Evolutionary conservation across 2,113 vertebrate genomes (phyloP), one percentile per base, ranked within the genome.

Genomic region (Clupea harengus): DNA sequence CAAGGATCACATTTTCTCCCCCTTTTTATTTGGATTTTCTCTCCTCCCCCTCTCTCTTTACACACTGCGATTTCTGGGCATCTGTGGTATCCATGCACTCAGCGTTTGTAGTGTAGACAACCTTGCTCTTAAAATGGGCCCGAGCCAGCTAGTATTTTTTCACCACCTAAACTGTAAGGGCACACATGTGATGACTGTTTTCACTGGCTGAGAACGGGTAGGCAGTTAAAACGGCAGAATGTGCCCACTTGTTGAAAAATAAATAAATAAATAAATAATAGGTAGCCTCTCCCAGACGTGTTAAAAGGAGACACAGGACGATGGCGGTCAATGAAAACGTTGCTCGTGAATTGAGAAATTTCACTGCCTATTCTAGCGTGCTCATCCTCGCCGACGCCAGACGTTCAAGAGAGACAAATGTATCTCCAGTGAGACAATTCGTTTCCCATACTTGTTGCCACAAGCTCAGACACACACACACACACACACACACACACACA

Each of bases 11-110:
- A 15, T 32, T 78, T 39, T 15, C 17, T 88, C 82, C 86, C 88
- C 89, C 85, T 91, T 88, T 87, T 88, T 89, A 89, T 88, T 90
- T 86, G 86, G 86, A 84, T 90, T 88, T 64, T 88, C 91, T 92
- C 90, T 91, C 90, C 89, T 87, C 90, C 83, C 81, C 90, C 86
- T 85, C 90, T 39, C 25, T 10, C 25, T 28, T 10, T 3, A 18
- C 72, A 60, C 13, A 32, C 28, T 17, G 28, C 10, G 72, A 39
- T 11, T 78, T 11, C 72, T 1, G 28, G 32, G 25, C 28, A 10
- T 32, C 67, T 75, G 67, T 67, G 28, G 64, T 67, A 67, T 67
- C n/a, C 64, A 67, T 67, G 64, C 25, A 75, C 25, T 32, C 67
- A 15, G 67, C 28, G 47, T 4, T 18, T 83, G 67, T 78, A 78